Conservation (phyloP, 2,797 vertebrate species). For the Menidia menidia region DNA sequence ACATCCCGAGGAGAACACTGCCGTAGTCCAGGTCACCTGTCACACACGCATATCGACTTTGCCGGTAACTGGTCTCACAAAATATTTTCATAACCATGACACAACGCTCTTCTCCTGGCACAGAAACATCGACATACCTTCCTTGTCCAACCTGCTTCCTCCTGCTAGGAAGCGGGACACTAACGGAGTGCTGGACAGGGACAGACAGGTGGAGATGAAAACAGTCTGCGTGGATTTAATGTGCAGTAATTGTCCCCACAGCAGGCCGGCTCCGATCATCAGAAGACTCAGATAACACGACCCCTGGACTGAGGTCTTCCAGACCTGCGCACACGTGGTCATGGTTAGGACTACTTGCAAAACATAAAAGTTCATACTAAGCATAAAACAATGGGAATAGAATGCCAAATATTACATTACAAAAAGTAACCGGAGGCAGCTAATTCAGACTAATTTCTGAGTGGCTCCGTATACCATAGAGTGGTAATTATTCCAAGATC, state of each 20-base stretch:
- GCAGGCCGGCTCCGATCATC: constrained; percentile 91
- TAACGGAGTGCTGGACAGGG: constrained; percentile 95
- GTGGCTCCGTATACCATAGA: too few relatives aligned
- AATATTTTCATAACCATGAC: neutral
- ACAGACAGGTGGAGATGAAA: constrained; percentile 96
- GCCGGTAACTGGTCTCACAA: neutral
- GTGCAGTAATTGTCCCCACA: constrained; percentile 91
- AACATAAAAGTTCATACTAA: too few relatives aligned
- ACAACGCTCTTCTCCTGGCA: too few relatives aligned
- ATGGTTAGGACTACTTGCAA: too few relatives aligned
- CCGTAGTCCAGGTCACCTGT: constrained; percentile 95
- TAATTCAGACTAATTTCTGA: too few relatives aligned
- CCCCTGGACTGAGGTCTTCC: constrained; percentile 95
- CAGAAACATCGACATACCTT: constrained; percentile 79
- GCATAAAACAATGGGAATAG: too few relatives aligned
- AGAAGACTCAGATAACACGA: constrained; percentile 91
- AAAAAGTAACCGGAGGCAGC: too few relatives aligned
- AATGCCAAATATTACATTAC: too few relatives aligned
- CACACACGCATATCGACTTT: constrained; percentile 14
- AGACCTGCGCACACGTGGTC: constrained; percentile 93
- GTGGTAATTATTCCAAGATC: too few relatives aligned
- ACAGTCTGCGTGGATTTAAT: constrained; percentile 93
- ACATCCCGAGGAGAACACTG: constrained; percentile 92
- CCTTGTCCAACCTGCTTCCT: constrained; percentile 89
- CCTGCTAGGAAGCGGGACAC: constrained; percentile 96